Base-by-base conservation (phyloP, 2,113 vertebrate species). In the Pygoscelis adeliae region DNA sequence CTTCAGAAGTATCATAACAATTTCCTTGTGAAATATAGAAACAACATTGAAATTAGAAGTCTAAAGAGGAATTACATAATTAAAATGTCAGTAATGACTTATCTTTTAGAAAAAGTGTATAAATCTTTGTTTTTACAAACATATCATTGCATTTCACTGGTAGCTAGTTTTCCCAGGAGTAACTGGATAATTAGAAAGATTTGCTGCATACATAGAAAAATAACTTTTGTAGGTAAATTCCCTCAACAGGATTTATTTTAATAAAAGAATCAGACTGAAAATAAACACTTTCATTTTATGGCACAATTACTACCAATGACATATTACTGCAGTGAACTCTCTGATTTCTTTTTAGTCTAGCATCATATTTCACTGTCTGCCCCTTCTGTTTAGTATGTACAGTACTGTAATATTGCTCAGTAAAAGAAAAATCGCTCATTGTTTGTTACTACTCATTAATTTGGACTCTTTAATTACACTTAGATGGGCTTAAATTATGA, bases 261-360 rank as follows among this genome's bases (percentile, higher is more conserved):
- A 90, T 87, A 89, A 76, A 93, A 95, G 42, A 87, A 92, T 71
- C 40, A 58, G 72, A 62, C 16, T 55, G 38, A 93, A 96, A 94
- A 92, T 69, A 94, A 97, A 73, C 65, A 65, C 53, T 93, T 95
- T 25, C 63, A 66, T 95, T 97, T 96, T 96, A 95, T 91, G 67
- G 70, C 59, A 89, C 72, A 95, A 76, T 95, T 96, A 85, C 70
- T 74, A 79, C 70, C 50, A 61, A 23, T 96, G 89, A 96, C 77
- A 47, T 91, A 96, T 92, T 96, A 78, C 83, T 91, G 70, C 91
- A 93, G 83, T 76, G 94, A 97, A 92, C n/a, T 79, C 78, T 91
- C 69, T 87, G 88, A 86, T 93, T 97, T 93, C 91, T 78, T 96
- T 86, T 87, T 81, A 92, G 65, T 90, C 65, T 89, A 63, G 30